phyloP scores from a whole-genome alignment of 2,113 vertebrate species.

The Tursiops truncatus region DNA sequence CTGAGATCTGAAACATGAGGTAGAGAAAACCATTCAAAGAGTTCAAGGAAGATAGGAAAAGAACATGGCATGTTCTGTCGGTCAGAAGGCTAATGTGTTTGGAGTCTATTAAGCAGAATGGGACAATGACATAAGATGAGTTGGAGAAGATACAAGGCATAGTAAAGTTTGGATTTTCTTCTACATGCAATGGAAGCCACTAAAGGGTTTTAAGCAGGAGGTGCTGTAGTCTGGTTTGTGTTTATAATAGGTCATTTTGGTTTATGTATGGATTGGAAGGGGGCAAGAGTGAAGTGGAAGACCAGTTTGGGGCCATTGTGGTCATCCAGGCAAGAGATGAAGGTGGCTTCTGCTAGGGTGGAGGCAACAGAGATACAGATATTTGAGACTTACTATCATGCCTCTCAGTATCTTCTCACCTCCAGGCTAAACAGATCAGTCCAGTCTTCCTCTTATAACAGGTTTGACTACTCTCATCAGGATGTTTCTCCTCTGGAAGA shows the following conservation, averaged over 20 bases:
- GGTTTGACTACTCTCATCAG: neutral
- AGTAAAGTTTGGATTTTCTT: conserved; percentile 13
- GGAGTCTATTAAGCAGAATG: neutral
- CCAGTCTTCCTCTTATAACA: neutral
- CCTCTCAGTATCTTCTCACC: neutral
- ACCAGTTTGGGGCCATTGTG: neutral
- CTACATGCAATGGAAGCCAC: neutral
- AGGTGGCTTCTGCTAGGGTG: neutral
- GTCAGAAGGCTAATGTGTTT: neutral
- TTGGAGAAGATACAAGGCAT: neutral
- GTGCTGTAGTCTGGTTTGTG: neutral
- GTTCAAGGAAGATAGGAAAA: neutral
- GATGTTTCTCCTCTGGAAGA: conserved; percentile 13
- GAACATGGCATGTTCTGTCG: neutral
- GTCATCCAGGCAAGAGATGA: conserved; percentile 31
- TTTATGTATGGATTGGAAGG: neutral
- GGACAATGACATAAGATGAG: neutral
- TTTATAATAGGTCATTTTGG: conserved; percentile 41
- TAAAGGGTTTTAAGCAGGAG: conserved; percentile 16
- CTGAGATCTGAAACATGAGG: conserved; percentile 34
- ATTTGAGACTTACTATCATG: neutral
- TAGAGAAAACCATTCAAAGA: conserved; percentile 28
- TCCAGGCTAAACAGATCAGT: neutral
- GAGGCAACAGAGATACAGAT: neutral
- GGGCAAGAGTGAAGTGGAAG: neutral